A percentile compares a stretch with the other conserved stretches of the same genome.
Conservation (phyloP, 2,113 vertebrate genomes). For the Thryonomys swinderianus region DNA sequence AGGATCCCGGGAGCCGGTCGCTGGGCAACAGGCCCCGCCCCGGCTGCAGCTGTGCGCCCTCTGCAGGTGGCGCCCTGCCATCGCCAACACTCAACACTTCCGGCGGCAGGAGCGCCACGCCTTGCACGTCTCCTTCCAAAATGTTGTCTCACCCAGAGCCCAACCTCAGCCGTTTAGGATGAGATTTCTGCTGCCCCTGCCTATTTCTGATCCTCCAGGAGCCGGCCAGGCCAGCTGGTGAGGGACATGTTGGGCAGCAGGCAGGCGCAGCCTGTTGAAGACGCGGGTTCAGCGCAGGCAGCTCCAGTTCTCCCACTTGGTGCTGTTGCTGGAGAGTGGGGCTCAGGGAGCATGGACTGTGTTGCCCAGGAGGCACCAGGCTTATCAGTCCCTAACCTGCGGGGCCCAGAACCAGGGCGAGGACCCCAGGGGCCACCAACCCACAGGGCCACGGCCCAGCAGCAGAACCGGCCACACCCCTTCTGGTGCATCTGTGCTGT, state of each 20-base stretch:
- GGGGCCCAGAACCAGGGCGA: background rate
- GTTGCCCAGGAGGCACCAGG: background rate
- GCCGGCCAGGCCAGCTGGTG: background rate
- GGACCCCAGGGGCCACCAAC: background rate
- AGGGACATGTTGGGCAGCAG: background rate
- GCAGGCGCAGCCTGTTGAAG: background rate
- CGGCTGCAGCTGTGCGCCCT: background rate
- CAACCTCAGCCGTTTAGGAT: background rate
- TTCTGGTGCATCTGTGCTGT: background rate
- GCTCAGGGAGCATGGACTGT: background rate
- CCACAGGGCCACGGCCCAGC: background rate
- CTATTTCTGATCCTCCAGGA: background rate
- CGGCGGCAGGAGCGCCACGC: accelerated
- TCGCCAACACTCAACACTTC: background rate
- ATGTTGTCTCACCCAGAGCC: background rate
- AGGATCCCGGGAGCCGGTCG: accelerated
- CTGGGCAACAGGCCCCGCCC: background rate
- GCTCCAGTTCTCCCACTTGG: background rate
- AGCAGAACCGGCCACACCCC: background rate
- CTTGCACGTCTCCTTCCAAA: background rate
- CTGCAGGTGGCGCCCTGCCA: background rate
- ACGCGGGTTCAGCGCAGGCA: background rate
- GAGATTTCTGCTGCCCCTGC: background rate
- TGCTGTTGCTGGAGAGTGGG: background rate
- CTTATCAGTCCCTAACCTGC: background rate